Evolutionary conservation across 2,113 vertebrate genomes (phyloP), one percentile per base, ranked within the genome.

Genomic region (Felis catus): DNA sequence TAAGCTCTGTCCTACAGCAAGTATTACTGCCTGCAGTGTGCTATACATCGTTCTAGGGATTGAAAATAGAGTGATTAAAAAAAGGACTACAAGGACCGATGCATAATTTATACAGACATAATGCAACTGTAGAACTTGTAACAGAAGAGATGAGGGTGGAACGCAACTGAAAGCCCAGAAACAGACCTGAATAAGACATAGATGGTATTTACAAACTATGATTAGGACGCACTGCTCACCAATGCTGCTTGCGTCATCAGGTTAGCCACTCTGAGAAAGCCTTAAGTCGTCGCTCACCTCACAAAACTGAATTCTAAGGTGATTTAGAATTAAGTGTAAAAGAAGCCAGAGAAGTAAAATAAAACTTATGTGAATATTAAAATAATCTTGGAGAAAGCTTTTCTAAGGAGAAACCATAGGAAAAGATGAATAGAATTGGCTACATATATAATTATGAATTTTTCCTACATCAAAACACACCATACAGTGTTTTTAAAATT

Each of bases 231-330:
- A 86, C 33, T 39, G 7, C 14, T 71, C 78, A 80, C 68, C 89
- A 85, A 33, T 63, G 53, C 36, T 94, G 5, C 25, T 90, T 63
- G 27, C 14, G 12, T 55, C 45, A 48, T 86, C 68, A 92, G 39
- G 51, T 91, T 1, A 73, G 21, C 25, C 27, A 76, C 73, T 70
- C 18, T 88, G n/a, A 96, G 74, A 92, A 87, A 89, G 5, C 36
- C 6, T 73, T 58, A 90, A 93, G 29, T 23, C 66, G 41, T 55
- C 23, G 51, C 23, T 68, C 83, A 92, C 39, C 55, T 96, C 53
- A 88, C 51, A 86, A 89, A 81, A 87, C 61, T 19, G 48, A 92
- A 97, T 71, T 82, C 58, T 78, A 84, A 18, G 76, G 80, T 80
- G 31, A 2, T 36, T 96, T 88, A 88, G 66, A 94, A 95, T 48